Evolutionary conservation across 1,140 invertebrate genomes (phyloP), one percentile per base, ranked within the genome.

Genomic region (Xylocopa sonorina): DNA sequence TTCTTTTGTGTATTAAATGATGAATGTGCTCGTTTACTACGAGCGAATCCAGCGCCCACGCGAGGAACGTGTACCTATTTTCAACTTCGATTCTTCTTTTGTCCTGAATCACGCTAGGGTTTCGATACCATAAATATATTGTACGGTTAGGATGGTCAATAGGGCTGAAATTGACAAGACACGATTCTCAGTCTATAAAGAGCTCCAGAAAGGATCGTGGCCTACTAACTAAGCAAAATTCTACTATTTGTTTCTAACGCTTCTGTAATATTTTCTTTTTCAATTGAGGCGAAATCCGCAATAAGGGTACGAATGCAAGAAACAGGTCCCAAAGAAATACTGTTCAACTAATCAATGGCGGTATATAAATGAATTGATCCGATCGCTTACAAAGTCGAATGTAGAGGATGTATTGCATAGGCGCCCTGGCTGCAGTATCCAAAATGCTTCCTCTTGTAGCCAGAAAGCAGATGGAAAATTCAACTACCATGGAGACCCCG

Each of bases 361-460:
- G n/a, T n/a, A n/a, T n/a, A n/a, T n/a, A n/a, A 12, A 58, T 32
- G 6, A 38, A 48, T 24, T 18, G 24, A 57, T 46, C 50, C 10
- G 43, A 62, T 63, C 29, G 93, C 95, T 95, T 93, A 98, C 97
- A 94, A 55, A 97, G 92, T 90, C 97, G 94, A 73, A 96, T 90
- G 92, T 98, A 98, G 67, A 98, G 95, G 27, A 98, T 93, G 89
- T 97, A 96, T 91, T 97, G 96, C 94, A 98, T 97, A 74, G 95
- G 94, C 55, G 95, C 94, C 62, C 97, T 93, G 1, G 96, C 95
- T 38, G 93, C 93, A 1, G 95, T 96, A 86, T 97, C 95, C 68
- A 98, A 93, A 85, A 98, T 98, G 82, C 96, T 96, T 68, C 97
- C 97, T 76, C 96, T 93, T 91, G 97, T 95, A 64, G 97, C 96